These are phyloP conservation scores for Pocillopora grandis DNA, from an alignment of 92 coral and sea anemone species.

Conservation along the genomic window DNA sequence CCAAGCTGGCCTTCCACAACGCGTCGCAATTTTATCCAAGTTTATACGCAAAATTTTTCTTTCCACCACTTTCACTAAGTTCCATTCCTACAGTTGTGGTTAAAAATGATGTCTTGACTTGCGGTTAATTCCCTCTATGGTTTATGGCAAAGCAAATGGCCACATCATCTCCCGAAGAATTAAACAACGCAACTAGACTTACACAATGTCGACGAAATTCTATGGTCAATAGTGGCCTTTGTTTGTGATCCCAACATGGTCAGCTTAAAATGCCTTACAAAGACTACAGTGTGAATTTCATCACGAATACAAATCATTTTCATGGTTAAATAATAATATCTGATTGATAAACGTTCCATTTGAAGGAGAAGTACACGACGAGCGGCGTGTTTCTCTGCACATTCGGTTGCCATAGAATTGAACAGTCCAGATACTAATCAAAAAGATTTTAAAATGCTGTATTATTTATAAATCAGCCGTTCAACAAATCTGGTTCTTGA, in stretches of 20 bases:
- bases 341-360: neutral
- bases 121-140: too few species aligned
- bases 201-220: neutral
- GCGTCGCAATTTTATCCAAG: neutral
- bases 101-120: too few species aligned
- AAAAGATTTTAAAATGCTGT: neutral
- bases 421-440: neutral
- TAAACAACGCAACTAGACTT: too few species aligned
- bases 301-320: too few species aligned
- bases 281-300: neutral
- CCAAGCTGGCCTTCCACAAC: neutral
- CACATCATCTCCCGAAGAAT: too few species aligned
- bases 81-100: too few species aligned
- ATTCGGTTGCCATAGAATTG: slow-evolving; percentile 9
- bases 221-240: neutral
- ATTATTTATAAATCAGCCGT: too few species aligned
- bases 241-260: neutral
- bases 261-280: neutral
- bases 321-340: neutral
- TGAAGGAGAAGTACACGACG: neutral
- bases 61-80: too few species aligned
- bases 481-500: too few species aligned
- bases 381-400: neutral
- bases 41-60: neutral
- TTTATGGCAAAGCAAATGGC: too few species aligned